Evolutionary conservation across 2,113 vertebrate species (phyloP).

Genomic region (Siniperca knerii): DNA sequence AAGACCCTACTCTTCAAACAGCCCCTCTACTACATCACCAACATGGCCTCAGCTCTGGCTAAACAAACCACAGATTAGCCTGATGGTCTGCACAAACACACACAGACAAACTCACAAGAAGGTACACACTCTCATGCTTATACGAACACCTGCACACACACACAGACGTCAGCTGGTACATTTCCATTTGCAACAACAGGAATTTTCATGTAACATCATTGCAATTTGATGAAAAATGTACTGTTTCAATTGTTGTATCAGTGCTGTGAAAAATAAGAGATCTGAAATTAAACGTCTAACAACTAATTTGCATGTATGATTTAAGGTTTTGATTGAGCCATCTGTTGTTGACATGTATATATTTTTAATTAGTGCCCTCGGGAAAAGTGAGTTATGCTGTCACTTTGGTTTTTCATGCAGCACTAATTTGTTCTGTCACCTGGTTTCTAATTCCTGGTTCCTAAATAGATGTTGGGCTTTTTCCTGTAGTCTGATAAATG

Average conservation of each 20-base stretch:
- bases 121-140: slow-evolving; percentile 3
- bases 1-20: slow-evolving; percentile 68
- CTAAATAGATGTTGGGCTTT: neutral
- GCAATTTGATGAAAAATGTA: neutral
- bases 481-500: neutral
- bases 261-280: neutral
- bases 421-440: neutral
- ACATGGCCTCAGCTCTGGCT: slow-evolving; percentile 33
- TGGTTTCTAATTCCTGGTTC: neutral
- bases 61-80: slow-evolving; percentile 58
- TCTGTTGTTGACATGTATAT: neutral
- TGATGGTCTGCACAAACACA: slow-evolving; percentile 32
- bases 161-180: slow-evolving; percentile 28
- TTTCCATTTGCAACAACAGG: slow-evolving; percentile 38
- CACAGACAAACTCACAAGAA: slow-evolving; percentile 16
- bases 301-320: neutral
- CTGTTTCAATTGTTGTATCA: neutral
- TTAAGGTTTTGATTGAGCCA: neutral
- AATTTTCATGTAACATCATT: neutral
- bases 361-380: neutral
- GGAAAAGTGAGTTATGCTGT: neutral
- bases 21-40: slow-evolving; percentile 19
- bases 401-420: neutral
- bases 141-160: neutral
- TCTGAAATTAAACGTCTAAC: neutral